Percentiles rank a stretch among this genome's conserved stretches.
These are phyloP conservation scores for Cyphomyrus discorhynchus DNA, from an alignment of 2,113 vertebrate genomes.

Conservation along the genomic window DNA sequence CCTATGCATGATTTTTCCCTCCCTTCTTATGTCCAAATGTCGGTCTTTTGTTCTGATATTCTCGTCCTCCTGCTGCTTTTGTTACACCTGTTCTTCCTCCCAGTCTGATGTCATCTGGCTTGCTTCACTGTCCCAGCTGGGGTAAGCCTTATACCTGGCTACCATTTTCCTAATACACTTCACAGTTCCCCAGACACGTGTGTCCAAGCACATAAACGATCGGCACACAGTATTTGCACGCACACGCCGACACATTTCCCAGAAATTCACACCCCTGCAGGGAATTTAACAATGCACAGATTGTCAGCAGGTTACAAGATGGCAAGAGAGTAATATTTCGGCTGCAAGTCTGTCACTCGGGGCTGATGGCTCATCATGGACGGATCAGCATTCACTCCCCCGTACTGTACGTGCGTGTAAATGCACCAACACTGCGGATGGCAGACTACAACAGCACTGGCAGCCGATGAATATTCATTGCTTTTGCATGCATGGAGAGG, in stretches of 20 bases:
- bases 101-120: not conserved
- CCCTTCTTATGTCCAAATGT: not conserved
- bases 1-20: not conserved
- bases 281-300: not conserved
- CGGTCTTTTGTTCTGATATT: not conserved
- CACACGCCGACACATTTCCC: not conserved
- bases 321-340: not conserved
- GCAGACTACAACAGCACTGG: slow-evolving; percentile 16
- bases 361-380: not conserved
- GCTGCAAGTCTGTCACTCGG: not conserved
- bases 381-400: not conserved
- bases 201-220: not conserved
- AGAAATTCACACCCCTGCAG: not conserved
- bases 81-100: not conserved
- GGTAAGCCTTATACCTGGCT: not conserved
- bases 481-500: not conserved
- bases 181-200: not conserved
- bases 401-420: not conserved
- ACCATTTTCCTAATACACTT: not conserved
- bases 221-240: not conserved
- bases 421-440: not conserved
- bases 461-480: slow-evolving; percentile 23
- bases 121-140: not conserved
- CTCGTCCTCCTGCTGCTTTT: not conserved
- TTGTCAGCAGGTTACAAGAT: not conserved